A percentile compares a stretch with the other conserved stretches of the same genome.
Evolutionary conservation across 2,888 invertebrate genomes (phyloP).

Genomic region (Dinocampus coccinellae): DNA sequence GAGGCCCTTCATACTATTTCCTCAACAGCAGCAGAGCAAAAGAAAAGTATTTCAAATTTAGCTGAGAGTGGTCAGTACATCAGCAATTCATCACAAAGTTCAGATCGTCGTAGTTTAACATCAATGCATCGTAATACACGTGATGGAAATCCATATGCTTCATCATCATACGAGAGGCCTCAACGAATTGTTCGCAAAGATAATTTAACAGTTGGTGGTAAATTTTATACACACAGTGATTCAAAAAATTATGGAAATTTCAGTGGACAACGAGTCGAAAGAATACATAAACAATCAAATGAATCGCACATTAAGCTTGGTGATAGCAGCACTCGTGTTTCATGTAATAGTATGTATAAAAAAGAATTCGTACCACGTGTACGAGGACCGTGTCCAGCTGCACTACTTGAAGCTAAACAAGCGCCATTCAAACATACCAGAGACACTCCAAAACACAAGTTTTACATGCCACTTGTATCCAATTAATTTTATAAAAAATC

Average conservation of each 20-base stretch:
- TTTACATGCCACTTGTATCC: slow-evolving; percentile 79
- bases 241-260: slow-evolving; percentile 80
- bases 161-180: slow-evolving; percentile 73
- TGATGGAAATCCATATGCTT: slow-evolving; percentile 73
- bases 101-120: slow-evolving; percentile 83
- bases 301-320: slow-evolving; percentile 83
- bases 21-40: slow-evolving; percentile 82
- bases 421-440: slow-evolving; percentile 87
- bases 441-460: slow-evolving; percentile 87
- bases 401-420: slow-evolving; percentile 80
- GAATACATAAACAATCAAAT: slow-evolving; percentile 76
- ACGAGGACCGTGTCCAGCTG: slow-evolving; percentile 83
- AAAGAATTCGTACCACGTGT: slow-evolving; percentile 82
- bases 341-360: slow-evolving; percentile 76
- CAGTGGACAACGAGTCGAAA: slow-evolving; percentile 73
- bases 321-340: slow-evolving; percentile 72
- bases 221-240: slow-evolving; percentile 82
- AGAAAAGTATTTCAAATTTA: slow-evolving; percentile 84
- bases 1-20: slow-evolving; percentile 80
- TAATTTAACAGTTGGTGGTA: slow-evolving; percentile 80
- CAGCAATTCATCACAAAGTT: slow-evolving; percentile 76
- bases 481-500: slow-evolving; percentile 54
- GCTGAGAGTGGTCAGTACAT: slow-evolving; percentile 81
- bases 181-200: slow-evolving; percentile 76
- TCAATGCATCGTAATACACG: slow-evolving; percentile 81